Percentiles rank a stretch among this genome's conserved stretches.
Evolutionary conservation across 2,797 vertebrate species (phyloP).

Genomic region (Crenichthys baileyi): DNA sequence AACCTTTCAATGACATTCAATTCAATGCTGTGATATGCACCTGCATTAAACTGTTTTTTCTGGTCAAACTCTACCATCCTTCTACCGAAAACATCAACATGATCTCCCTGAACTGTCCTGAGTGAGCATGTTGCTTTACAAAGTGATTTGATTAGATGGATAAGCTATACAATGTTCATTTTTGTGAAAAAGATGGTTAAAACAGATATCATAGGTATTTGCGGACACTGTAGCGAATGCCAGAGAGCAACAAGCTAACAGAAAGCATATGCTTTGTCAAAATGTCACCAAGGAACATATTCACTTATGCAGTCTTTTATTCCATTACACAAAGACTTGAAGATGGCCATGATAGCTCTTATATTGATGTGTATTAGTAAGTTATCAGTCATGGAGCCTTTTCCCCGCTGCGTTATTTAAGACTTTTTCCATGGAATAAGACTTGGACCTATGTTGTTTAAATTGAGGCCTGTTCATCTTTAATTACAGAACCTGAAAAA

Average conservation of each 20-base stretch:
- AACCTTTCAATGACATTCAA: neutral
- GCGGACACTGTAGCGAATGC: neutral
- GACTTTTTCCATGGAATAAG: neutral
- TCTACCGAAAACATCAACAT: neutral
- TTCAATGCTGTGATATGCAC: neutral
- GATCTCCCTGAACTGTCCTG: neutral
- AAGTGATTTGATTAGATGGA: neutral
- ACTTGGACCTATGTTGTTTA: constrained; percentile 1
- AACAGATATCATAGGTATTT: neutral
- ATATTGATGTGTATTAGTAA: constrained; percentile 29
- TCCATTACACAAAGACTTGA: constrained; percentile 9
- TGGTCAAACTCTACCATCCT: neutral
- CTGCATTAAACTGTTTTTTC: constrained; percentile 2
- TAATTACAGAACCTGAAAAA: constrained; percentile 18
- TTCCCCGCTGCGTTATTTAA: constrained; percentile 12
- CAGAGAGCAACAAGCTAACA: constrained; percentile 6
- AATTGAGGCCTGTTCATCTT: constrained; percentile 16
- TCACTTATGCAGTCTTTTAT: constrained; percentile 17
- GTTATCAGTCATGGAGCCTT: constrained; percentile 15
- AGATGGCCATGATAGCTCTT: constrained; percentile 2
- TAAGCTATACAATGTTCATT: neutral
- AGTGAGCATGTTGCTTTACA: neutral
- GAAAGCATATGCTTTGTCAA: neutral
- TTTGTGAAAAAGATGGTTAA: neutral
- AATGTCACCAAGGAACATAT: constrained; percentile 19